phyloP scores from a whole-genome alignment of 2,888 invertebrate species.

The Amphipyra tragopoginis region DNA sequence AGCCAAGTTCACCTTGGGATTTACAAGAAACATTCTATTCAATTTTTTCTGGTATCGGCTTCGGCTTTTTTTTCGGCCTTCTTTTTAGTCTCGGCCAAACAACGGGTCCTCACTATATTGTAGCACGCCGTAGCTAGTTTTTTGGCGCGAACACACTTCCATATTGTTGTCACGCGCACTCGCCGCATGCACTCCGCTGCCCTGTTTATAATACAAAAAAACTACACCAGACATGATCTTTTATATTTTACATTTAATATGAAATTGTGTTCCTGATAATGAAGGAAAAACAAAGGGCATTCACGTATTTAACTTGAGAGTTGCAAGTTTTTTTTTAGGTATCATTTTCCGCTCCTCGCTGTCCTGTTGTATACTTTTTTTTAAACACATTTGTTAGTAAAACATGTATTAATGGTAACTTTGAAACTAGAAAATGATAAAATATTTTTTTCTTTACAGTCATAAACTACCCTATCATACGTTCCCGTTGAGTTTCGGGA shows the following conservation, averaged over 20 bases:
- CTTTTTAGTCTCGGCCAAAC: background rate
- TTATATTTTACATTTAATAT: slow-evolving; percentile 41
- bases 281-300: slow-evolving; percentile 27
- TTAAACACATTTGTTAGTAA: background rate
- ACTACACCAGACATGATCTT: slow-evolving; percentile 33
- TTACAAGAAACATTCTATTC: too few species aligned
- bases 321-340: background rate
- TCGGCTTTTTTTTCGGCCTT: slow-evolving; percentile 17
- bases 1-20: too few species aligned
- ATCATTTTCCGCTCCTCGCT: background rate
- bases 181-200: slow-evolving; percentile 37
- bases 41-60: background rate
- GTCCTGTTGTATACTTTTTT: background rate
- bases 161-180: slow-evolving; percentile 62
- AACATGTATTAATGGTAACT: too few species aligned
- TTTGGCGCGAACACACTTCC: slow-evolving; percentile 48
- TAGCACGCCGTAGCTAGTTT: slow-evolving; percentile 29
- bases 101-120: slow-evolving; percentile 1
- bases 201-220: slow-evolving; percentile 41
- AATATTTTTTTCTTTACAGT: too few species aligned
- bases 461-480: too few species aligned
- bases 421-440: too few species aligned
- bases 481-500: too few species aligned
- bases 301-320: background rate
- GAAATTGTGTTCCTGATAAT: slow-evolving; percentile 30